Percentiles rank a stretch among this genome's conserved stretches.
These are phyloP conservation scores for Pyrgus malvae DNA, from an alignment of 2,888 invertebrate species.

Conservation along the genomic window DNA sequence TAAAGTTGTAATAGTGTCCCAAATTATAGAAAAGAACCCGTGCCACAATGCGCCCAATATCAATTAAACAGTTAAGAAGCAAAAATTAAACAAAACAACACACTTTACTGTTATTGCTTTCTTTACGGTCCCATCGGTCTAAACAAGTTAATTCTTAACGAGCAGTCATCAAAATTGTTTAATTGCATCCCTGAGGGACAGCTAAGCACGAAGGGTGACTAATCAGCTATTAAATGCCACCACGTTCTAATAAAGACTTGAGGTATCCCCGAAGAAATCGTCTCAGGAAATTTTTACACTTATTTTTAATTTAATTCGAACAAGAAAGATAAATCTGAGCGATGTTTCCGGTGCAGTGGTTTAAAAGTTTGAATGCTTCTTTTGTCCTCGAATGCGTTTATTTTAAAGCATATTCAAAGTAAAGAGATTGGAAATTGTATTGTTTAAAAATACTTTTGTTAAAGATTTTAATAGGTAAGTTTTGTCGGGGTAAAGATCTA, in stretches of 20 bases:
- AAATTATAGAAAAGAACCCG: too few species aligned
- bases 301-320: constrained; percentile 40
- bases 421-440: too few species aligned
- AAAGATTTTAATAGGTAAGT: too few species aligned
- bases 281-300: constrained; percentile 51
- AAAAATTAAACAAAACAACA: constrained; percentile 15
- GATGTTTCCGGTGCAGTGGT: constrained; percentile 37
- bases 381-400: too few species aligned
- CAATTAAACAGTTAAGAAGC: neutral
- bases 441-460: too few species aligned
- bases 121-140: constrained; percentile 46
- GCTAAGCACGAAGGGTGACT: constrained; percentile 52
- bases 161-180: constrained; percentile 67
- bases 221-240: constrained; percentile 58
- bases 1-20: too few species aligned
- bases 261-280: constrained; percentile 40
- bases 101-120: constrained; percentile 17
- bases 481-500: too few species aligned
- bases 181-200: constrained; percentile 64
- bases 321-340: constrained; percentile 35
- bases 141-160: constrained; percentile 69
- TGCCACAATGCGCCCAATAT: too few species aligned
- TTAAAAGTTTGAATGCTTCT: constrained; percentile 19
- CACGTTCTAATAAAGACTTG: constrained; percentile 48
- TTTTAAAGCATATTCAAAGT: too few species aligned